Evolutionary conservation across 2,113 vertebrate genomes (phyloP).

Genomic region (Ophiodon elongatus): DNA sequence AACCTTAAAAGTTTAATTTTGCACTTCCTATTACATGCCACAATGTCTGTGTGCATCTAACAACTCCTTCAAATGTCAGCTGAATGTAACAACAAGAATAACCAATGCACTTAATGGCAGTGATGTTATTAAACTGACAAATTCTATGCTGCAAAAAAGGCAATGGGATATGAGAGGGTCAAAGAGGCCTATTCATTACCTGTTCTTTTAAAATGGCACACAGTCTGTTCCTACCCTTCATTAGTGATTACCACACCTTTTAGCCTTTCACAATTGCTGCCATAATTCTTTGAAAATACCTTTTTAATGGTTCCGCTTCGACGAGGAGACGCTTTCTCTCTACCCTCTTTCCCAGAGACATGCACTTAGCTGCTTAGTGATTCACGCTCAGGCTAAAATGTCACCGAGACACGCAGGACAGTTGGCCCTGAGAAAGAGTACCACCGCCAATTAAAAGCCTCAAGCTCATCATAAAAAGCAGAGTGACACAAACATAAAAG

Average conservation of each 20-base stretch:
- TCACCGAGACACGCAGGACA: conserved; percentile 68
- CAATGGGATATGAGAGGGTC: conserved; percentile 74
- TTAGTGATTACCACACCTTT: conserved; percentile 81
- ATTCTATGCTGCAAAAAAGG: conserved; percentile 69
- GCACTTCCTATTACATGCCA: background rate
- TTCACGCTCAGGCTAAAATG: conserved; percentile 75
- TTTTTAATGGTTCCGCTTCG: conserved; percentile 74
- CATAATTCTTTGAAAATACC: conserved; percentile 79
- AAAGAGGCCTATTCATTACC: conserved; percentile 76
- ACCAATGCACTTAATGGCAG: conserved; percentile 77
- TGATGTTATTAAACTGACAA: conserved; percentile 78
- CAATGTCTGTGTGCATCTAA: conserved; percentile 22
- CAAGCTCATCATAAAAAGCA: conserved; percentile 65
- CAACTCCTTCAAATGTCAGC: conserved; percentile 75
- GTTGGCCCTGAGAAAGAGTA: conserved; percentile 53
- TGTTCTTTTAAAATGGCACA: conserved; percentile 80
- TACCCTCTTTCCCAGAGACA: conserved; percentile 58
- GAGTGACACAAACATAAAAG: conserved; percentile 70
- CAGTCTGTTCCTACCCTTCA: conserved; percentile 76
- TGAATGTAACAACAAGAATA: conserved; percentile 71
- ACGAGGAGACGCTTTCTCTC: conserved; percentile 62
- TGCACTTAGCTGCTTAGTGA: conserved; percentile 68
- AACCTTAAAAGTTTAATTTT: background rate
- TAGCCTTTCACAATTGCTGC: conserved; percentile 76
- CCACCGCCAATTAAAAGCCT: conserved; percentile 76